Conservation (phyloP, 2,888 invertebrate genomes). For the Ecdyonurus torrentis region DNA sequence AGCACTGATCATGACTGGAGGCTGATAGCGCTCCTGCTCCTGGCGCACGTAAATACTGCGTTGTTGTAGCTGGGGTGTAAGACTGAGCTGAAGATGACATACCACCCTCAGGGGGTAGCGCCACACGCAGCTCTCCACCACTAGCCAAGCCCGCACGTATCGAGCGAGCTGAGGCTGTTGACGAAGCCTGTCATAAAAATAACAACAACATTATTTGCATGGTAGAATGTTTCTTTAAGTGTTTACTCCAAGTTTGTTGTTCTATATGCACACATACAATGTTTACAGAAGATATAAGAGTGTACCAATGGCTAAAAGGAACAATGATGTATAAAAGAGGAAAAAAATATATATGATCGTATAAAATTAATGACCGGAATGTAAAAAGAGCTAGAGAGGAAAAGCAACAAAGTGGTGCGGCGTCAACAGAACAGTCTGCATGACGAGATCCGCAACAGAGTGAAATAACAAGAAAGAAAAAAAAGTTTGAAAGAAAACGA, state of each 20-base stretch:
- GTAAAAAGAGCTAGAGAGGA: too few relatives aligned
- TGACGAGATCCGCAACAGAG: too few relatives aligned
- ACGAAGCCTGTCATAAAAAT: not conserved
- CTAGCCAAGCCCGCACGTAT: not conserved
- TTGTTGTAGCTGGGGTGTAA: constrained; percentile 8
- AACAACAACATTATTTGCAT: too few relatives aligned
- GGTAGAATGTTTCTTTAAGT: too few relatives aligned
- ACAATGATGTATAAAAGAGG: constrained; percentile 2
- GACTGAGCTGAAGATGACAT: not conserved
- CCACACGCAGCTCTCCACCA: constrained; percentile 4
- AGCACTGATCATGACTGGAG: constrained; percentile 16
- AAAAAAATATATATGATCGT: too few relatives aligned
- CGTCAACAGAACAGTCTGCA: too few relatives aligned
- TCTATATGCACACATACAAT: too few relatives aligned
- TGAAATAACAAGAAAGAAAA: too few relatives aligned
- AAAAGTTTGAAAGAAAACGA: too few relatives aligned
- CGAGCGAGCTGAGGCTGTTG: not conserved
- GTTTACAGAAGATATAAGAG: not conserved
- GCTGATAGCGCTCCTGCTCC: constrained; percentile 10
- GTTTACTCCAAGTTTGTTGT: too few relatives aligned
- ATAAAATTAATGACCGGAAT: too few relatives aligned
- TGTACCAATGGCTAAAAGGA: not conserved
- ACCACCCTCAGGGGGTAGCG: constrained; percentile 9
- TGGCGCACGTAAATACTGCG: not conserved
- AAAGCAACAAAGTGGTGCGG: too few relatives aligned